Evolutionary conservation across 2,797 vertebrate species (phyloP).

Genomic region (Apogon talboti): DNA sequence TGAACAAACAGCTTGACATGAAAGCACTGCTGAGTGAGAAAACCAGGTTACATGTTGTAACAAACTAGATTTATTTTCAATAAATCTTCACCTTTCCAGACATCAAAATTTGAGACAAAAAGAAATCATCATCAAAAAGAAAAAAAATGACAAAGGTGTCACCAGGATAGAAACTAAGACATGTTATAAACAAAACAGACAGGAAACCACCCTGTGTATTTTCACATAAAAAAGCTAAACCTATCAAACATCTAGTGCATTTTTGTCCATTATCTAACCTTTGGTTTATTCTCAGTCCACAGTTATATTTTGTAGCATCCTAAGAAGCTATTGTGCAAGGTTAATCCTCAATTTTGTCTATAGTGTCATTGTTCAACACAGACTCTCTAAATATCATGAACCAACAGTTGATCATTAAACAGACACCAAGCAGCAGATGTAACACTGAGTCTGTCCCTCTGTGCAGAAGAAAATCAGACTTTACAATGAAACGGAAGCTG

Average conservation of each 20-base stretch:
- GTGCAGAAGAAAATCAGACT: background rate
- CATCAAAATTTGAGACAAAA: slow-evolving; percentile 56
- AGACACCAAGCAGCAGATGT: slow-evolving; percentile 18
- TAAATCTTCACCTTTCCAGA: slow-evolving; percentile 58
- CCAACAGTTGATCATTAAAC: slow-evolving; percentile 21
- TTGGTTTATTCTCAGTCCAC: slow-evolving; percentile 81
- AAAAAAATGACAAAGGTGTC: slow-evolving; percentile 55
- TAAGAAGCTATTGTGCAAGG: slow-evolving; percentile 51
- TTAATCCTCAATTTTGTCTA: slow-evolving; percentile 36
- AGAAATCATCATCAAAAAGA: slow-evolving; percentile 32
- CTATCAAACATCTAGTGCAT: slow-evolving; percentile 71
- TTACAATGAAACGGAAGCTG: slow-evolving; percentile 18
- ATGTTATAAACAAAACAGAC: slow-evolving; percentile 57
- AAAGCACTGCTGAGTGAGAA: slow-evolving; percentile 52
- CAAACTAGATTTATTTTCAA: slow-evolving; percentile 85
- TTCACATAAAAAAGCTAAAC: slow-evolving; percentile 66
- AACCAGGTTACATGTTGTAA: slow-evolving; percentile 63
- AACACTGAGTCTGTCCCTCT: slow-evolving; percentile 18
- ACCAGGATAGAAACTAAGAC: slow-evolving; percentile 62
- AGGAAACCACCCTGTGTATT: slow-evolving; percentile 50
- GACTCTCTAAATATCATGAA: slow-evolving; percentile 37
- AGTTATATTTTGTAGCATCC: slow-evolving; percentile 51
- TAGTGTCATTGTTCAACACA: slow-evolving; percentile 24
- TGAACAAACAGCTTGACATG: slow-evolving; percentile 60
- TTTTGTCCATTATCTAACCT: slow-evolving; percentile 73